Evolutionary conservation across 2,888 invertebrate genomes (phyloP).

Genomic region (Prosopocoilus inquinatus): DNA sequence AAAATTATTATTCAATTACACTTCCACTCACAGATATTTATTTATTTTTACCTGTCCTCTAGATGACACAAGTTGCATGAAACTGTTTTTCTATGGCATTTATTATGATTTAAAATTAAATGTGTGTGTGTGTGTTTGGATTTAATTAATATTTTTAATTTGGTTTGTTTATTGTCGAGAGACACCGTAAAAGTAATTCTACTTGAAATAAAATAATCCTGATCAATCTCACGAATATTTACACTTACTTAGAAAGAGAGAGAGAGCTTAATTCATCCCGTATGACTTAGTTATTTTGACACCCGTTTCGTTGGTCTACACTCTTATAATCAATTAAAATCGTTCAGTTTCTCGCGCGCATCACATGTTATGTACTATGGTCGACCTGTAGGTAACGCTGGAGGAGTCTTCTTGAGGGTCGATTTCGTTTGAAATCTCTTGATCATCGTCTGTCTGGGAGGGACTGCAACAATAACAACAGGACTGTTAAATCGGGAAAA

Average conservation of each 20-base stretch:
- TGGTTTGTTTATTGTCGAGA: too few species aligned
- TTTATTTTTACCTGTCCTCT: too few species aligned
- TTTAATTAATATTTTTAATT: too few species aligned
- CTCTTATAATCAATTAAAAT: not conserved
- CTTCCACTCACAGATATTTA: too few species aligned
- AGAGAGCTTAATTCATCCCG: not conserved
- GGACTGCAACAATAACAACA: not conserved
- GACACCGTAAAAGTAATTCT: too few species aligned
- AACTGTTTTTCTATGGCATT: too few species aligned
- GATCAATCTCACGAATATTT: not conserved
- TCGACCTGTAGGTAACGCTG: conserved; percentile 41
- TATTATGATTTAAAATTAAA: too few species aligned
- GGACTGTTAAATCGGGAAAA: not conserved
- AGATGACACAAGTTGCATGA: too few species aligned
- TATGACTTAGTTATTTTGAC: conserved; percentile 17
- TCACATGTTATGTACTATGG: conserved; percentile 17
- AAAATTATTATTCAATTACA: not conserved
- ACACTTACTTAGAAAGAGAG: not conserved
- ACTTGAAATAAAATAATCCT: not conserved
- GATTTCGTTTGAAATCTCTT: conserved; percentile 19
- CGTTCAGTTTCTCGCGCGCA: conserved; percentile 1
- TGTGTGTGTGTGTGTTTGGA: too few species aligned
- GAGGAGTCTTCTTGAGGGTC: conserved; percentile 16
- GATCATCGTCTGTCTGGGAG: conserved; percentile 28
- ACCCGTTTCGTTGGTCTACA: conserved; percentile 11